These are phyloP conservation scores for Phymanthus crucifer DNA, from an alignment of 92 coral and sea anemone genomes.

Conservation along the genomic window DNA sequence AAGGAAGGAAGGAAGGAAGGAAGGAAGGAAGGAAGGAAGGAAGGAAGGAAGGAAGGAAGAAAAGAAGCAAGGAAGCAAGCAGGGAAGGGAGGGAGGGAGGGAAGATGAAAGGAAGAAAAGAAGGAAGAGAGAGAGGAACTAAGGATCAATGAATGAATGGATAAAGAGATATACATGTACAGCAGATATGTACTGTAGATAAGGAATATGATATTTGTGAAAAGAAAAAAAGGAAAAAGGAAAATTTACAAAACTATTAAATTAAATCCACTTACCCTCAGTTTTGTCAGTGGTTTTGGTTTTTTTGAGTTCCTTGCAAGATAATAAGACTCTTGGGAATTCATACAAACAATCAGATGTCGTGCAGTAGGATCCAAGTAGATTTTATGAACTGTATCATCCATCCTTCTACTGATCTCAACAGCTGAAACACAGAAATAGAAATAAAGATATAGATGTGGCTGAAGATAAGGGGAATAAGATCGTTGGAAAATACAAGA, in stretches of 20 bases:
- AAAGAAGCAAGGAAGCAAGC: background rate
- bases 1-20: background rate
- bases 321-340: constrained; percentile 86
- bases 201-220: too few species aligned
- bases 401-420: constrained; percentile 78
- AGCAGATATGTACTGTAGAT: too few species aligned
- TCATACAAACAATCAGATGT: constrained; percentile 85
- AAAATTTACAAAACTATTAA: background rate
- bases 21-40: background rate
- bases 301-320: constrained; percentile 89
- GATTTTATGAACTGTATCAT: constrained; percentile 82
- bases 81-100: background rate
- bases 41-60: background rate
- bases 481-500: too few species aligned
- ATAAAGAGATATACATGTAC: too few species aligned
- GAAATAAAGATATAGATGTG: too few species aligned
- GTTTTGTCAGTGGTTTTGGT: constrained; percentile 82
- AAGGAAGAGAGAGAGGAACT: too few species aligned
- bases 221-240: too few species aligned
- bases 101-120: background rate
- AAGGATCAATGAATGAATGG: too few species aligned
- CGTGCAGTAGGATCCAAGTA: constrained; percentile 94
- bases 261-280: constrained; percentile 59
- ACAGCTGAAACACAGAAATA: constrained; percentile 44
- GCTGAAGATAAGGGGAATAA: too few species aligned